Percentiles rank a stretch among this genome's conserved stretches.
Evolutionary conservation across 1,140 invertebrate genomes (phyloP).

Genomic region (Eurytemora carolleeae): DNA sequence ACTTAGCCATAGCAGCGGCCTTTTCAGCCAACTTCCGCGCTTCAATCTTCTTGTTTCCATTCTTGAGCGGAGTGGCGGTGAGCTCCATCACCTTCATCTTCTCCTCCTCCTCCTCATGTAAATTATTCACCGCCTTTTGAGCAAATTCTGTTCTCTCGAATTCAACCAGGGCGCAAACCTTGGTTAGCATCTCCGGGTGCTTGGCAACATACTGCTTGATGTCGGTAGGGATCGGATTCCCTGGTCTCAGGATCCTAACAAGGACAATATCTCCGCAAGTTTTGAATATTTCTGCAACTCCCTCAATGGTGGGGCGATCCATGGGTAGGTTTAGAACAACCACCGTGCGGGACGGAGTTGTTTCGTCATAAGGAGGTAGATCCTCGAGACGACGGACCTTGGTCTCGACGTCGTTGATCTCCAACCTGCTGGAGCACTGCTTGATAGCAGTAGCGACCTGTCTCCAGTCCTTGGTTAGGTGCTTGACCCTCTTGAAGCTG

Average conservation of each 20-base stretch:
- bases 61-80: constrained; percentile 24
- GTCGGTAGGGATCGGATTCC: constrained; percentile 65
- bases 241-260: constrained; percentile 59
- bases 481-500: constrained; percentile 75
- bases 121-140: constrained; percentile 43
- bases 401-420: constrained; percentile 72
- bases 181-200: constrained; percentile 59
- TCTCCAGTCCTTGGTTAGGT: constrained; percentile 76
- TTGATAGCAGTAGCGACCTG: constrained; percentile 62
- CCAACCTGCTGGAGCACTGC: constrained; percentile 49
- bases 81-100: constrained; percentile 31
- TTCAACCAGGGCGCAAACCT: constrained; percentile 67
- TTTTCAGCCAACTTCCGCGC: constrained; percentile 15
- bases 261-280: constrained; percentile 67
- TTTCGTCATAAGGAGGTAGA: constrained; percentile 70
- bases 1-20: constrained; percentile 6
- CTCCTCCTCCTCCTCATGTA: constrained; percentile 23
- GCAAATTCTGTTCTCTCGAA: constrained; percentile 68
- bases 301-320: constrained; percentile 61
- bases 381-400: constrained; percentile 67
- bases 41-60: constrained; percentile 20
- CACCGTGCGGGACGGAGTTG: constrained; percentile 63
- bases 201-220: constrained; percentile 69
- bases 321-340: constrained; percentile 64
- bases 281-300: constrained; percentile 64